phyloP scores from a whole-genome alignment of 2,113 vertebrate genomes.

The Hylia prasina region DNA sequence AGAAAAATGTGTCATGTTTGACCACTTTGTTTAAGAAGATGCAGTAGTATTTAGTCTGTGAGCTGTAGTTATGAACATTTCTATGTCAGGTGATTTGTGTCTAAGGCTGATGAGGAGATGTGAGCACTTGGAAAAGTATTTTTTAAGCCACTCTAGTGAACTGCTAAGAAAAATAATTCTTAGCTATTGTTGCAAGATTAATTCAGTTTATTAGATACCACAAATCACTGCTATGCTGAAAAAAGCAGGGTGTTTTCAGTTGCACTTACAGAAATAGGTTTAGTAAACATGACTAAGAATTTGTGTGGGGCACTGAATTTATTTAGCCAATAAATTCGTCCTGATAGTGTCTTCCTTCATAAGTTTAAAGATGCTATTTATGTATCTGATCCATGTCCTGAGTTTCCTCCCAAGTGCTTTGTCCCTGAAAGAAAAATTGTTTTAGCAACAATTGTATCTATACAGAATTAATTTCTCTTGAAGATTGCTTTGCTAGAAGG shows the following conservation, averaged over 20 bases:
- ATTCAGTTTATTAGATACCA: not conserved
- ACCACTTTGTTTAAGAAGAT: not conserved
- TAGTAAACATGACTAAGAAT: not conserved
- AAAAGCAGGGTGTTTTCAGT: not conserved
- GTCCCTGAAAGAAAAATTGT: not conserved
- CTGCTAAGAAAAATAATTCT: not conserved
- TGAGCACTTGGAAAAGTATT: not conserved
- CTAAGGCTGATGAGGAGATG: not conserved
- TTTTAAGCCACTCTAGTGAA: not conserved
- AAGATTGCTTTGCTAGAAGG: not conserved
- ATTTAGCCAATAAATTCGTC: slow-evolving; percentile 15
- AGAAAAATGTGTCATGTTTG: not conserved
- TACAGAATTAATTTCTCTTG: not conserved
- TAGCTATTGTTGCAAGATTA: not conserved
- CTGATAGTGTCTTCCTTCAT: not conserved
- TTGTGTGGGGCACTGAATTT: not conserved
- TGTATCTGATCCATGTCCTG: not conserved
- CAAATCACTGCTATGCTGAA: not conserved
- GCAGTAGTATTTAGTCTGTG: not conserved
- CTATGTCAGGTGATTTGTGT: not conserved
- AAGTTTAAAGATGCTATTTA: not conserved
- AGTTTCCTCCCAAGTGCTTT: not conserved
- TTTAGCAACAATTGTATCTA: not conserved
- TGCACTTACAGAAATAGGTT: not conserved
- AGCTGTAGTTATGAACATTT: not conserved